Conservation (phyloP, 2,113 vertebrate species). For the Dolichallabes microphthalmus region DNA sequence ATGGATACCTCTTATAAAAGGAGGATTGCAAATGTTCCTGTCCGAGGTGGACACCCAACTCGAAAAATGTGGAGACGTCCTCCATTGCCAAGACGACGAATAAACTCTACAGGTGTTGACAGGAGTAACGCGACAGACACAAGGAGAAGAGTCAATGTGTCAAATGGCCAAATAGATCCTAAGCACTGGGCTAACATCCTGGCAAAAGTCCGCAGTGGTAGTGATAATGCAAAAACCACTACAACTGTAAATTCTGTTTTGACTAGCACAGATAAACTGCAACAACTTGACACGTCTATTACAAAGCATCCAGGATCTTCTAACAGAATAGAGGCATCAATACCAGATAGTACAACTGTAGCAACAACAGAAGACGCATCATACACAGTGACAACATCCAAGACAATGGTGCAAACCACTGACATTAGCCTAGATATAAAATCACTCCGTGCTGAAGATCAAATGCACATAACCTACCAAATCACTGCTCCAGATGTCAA, state of each 20-base stretch:
- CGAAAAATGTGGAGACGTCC: conserved; percentile 65
- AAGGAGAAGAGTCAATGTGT: conserved; percentile 74
- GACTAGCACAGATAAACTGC: conserved; percentile 45
- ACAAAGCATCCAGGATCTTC: conserved; percentile 31
- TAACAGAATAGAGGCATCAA: conserved; percentile 61
- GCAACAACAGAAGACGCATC: conserved; percentile 1
- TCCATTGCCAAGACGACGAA: conserved; percentile 48
- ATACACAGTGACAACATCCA: conserved; percentile 21
- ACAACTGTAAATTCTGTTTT: conserved; percentile 49
- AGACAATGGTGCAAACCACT: neutral
- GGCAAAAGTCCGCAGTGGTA: conserved; percentile 80
- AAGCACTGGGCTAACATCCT: conserved; percentile 87
- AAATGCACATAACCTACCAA: conserved; percentile 45
- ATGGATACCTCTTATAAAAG: conserved; percentile 29
- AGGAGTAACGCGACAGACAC: conserved; percentile 71
- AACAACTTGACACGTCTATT: conserved; percentile 8
- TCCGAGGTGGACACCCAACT: conserved; percentile 50
- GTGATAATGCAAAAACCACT: conserved; percentile 64
- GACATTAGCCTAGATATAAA: conserved; percentile 41
- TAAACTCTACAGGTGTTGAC: conserved; percentile 63
- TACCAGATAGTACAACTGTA: conserved; percentile 55
- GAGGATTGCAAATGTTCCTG: conserved; percentile 39
- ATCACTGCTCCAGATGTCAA: conserved; percentile 48
- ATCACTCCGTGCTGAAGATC: conserved; percentile 38
- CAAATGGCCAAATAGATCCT: conserved; percentile 83